A percentile compares a stretch with the other conserved stretches of the same genome.
Evolutionary conservation across 35 echinoderm and acorn worm species (phyloP).

Genomic region (Nesometra sesokonis): DNA sequence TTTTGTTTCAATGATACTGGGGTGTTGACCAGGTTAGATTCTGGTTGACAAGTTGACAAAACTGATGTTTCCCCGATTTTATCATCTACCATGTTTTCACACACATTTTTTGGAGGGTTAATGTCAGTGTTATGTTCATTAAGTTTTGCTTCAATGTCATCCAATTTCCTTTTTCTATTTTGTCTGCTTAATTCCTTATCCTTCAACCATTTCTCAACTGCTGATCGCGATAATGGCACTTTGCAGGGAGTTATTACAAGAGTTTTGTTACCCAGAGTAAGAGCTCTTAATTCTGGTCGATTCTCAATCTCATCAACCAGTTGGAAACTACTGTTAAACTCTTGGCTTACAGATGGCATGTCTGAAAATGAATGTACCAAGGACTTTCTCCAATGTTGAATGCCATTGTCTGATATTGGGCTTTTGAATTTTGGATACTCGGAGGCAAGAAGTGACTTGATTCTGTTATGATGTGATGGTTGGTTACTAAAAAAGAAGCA

Average conservation of each 20-base stretch:
- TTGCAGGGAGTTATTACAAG: slow-evolving; percentile 47
- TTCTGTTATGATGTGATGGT: slow-evolving; percentile 20
- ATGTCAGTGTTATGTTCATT: background rate
- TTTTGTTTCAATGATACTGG: background rate
- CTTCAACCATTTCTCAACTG: slow-evolving; percentile 39
- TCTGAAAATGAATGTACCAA: slow-evolving; percentile 5
- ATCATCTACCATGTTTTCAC: background rate
- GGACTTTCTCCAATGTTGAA: slow-evolving; percentile 52
- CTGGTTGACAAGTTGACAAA: too few species aligned
- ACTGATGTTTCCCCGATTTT: too few species aligned
- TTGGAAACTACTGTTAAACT: background rate
- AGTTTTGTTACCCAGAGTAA: slow-evolving; percentile 16
- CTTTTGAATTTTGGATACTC: slow-evolving; percentile 20
- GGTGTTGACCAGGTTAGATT: background rate
- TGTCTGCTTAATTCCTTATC: background rate
- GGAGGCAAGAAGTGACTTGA: slow-evolving; percentile 30
- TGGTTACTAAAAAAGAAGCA: slow-evolving; percentile 24
- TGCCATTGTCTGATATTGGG: slow-evolving; percentile 23
- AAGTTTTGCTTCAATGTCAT: background rate
- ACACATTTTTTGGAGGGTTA: background rate
- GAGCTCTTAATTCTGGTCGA: slow-evolving; percentile 6
- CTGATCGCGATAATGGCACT: slow-evolving; percentile 5
- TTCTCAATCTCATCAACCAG: background rate
- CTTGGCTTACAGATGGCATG: background rate
- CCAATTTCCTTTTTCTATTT: background rate